phyloP scores from a whole-genome alignment of 2,113 vertebrate genomes.

The Sylvia atricapilla region DNA sequence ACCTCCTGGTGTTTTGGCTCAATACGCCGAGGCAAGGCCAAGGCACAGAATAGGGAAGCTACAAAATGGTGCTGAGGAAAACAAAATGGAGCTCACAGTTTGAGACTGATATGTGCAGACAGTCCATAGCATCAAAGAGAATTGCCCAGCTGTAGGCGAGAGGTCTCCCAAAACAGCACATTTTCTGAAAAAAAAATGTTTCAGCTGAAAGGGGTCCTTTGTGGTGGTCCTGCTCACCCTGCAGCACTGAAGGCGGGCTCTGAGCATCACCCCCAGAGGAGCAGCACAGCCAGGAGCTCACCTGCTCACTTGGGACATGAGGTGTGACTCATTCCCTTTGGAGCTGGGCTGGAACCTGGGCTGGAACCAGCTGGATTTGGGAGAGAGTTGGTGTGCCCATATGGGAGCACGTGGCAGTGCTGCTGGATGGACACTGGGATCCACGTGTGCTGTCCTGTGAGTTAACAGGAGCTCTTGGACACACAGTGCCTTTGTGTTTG shows the following conservation, averaged over 20 bases:
- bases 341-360: not conserved
- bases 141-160: constrained; percentile 15
- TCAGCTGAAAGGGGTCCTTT: constrained; percentile 14
- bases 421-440: not conserved
- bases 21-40: not conserved
- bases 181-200: not conserved
- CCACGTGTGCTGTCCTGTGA: fast-evolving
- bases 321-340: fast-evolving
- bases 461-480: not conserved
- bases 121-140: constrained; percentile 63
- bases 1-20: constrained; percentile 65
- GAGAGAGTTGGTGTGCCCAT: fast-evolving
- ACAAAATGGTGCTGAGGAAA: constrained; percentile 45
- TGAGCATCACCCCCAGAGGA: fast-evolving
- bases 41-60: not conserved
- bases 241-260: fast-evolving
- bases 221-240: not conserved
- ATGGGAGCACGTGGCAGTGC: fast-evolving
- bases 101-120: constrained; percentile 53
- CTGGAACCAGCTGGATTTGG: fast-evolving
- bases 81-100: constrained; percentile 41
- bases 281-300: fast-evolving
- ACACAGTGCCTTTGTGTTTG: fast-evolving
- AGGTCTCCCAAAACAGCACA: not conserved
- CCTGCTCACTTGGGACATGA: fast-evolving